Conservation (phyloP, 1,140 invertebrate genomes). For the Ectropis grisescens region DNA sequence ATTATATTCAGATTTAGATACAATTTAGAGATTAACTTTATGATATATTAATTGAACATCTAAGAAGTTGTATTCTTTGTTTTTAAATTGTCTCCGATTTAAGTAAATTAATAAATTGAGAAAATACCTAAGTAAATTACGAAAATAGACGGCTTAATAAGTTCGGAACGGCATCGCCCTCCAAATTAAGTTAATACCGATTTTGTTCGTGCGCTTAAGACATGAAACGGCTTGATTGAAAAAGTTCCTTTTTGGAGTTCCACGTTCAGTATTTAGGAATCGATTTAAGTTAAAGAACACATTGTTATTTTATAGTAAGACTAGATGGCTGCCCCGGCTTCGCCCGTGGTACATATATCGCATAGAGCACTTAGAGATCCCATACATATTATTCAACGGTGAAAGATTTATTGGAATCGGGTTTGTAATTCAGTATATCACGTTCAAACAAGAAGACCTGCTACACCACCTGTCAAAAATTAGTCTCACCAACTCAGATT, state of each 20-base stretch:
- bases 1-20: too few species aligned
- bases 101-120: too few species aligned
- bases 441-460: background rate
- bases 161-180: slow-evolving; percentile 17
- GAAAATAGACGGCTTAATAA: slow-evolving; percentile 5
- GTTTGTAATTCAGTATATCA: background rate
- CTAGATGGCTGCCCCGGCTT: too few species aligned
- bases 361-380: too few species aligned
- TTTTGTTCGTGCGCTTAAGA: slow-evolving; percentile 16
- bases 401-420: background rate
- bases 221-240: slow-evolving; percentile 32
- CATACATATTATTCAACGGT: too few species aligned
- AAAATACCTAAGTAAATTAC: too few species aligned
- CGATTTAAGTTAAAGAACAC: background rate
- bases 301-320: background rate
- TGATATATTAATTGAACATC: too few species aligned
- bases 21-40: too few species aligned
- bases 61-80: too few species aligned
- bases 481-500: too few species aligned
- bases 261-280: background rate
- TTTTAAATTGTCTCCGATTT: too few species aligned
- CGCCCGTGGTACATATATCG: too few species aligned
- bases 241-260: slow-evolving; percentile 23
- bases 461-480: background rate
- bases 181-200: slow-evolving; percentile 15